These are phyloP conservation scores for Temnopleurus reevesii DNA, from an alignment of 53 echinoderm and acorn worm genomes.

Conservation along the genomic window DNA sequence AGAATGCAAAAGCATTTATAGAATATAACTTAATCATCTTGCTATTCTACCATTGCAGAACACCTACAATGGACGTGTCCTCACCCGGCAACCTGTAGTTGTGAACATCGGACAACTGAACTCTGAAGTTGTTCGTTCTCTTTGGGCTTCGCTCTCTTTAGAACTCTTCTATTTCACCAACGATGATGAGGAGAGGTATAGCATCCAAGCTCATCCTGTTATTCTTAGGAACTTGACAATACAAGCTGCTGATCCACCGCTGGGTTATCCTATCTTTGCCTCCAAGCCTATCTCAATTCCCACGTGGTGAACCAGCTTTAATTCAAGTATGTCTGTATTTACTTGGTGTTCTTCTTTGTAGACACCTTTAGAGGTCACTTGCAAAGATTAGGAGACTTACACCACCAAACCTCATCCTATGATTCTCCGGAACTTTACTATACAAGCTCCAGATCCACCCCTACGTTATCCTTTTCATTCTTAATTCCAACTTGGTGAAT, in stretches of 20 bases:
- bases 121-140: constrained; percentile 82
- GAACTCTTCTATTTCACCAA: constrained; percentile 98
- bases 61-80: constrained; percentile 80
- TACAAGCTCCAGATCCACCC: constrained; percentile 92
- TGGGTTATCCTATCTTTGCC: constrained; percentile 95
- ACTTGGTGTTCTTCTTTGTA: neutral
- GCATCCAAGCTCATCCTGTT: constrained; percentile 91
- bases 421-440: neutral
- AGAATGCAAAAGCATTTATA: neutral
- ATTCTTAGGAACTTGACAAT: constrained; percentile 89
- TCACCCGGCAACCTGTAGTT: constrained; percentile 83
- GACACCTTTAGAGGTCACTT: neutral
- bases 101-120: constrained; percentile 87
- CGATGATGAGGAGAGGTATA: constrained; percentile 97
- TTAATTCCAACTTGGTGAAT: constrained; percentile 60
- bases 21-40: neutral
- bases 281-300: constrained; percentile 79
- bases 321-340: too few relatives aligned
- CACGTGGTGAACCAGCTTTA: constrained; percentile 47
- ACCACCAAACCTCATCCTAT: neutral
- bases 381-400: neutral
- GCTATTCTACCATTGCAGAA: constrained; percentile 30
- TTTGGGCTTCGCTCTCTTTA: constrained; percentile 86
- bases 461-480: constrained; percentile 95
- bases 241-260: constrained; percentile 94